Evolutionary conservation across 2,113 vertebrate genomes (phyloP), one percentile per base, ranked within the genome.

Genomic region (Phainopepla nitens): DNA sequence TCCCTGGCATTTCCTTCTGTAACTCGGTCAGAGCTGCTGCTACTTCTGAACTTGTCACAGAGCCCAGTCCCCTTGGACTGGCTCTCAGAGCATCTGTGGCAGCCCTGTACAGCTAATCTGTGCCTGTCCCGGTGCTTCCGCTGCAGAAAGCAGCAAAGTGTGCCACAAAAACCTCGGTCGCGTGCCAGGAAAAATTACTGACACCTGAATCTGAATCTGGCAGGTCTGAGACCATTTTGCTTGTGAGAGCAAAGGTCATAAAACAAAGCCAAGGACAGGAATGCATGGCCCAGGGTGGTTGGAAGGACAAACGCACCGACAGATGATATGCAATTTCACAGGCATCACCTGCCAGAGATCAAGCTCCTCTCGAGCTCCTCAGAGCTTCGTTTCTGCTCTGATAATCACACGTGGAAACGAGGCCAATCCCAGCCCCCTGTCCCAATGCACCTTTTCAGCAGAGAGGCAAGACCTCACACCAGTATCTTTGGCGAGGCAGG

Each of bases 281-380:
- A 49, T 33, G 28, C 36, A 18, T 0, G 0, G 61, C 17, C 42
- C 62, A 49, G 28, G 18, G 39, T 7, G 4, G 16, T 8, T 62
- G 29, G 62, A 68, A 47, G 35, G 39, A 54, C 25, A 76, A 82
- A 61, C 2, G 16, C 15, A 51, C 25, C 0, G 0, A 56, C 21
- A 44, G 66, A 49, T 13, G 61, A 56, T 3, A 15, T 3, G 60
- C 29, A 29, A 7, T 71, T 86, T 65, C 71, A 47, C 27, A 66
- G 56, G 18, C 51, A 42, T 53, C 19, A 5, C 12, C 42, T 82
- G 51, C 71, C 44, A 82, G 66, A 70, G 56, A 51, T 66, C 36
- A 29, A 16, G 31, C 28, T 56, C 24, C n/a, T 78, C 56, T 44
- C 0, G 2, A 44, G 53, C 53, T 69, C 8, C 19, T 53, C 28